Percentiles rank a stretch among this genome's conserved stretches.
Evolutionary conservation across 2,797 vertebrate genomes (phyloP).

Genomic region (Thaleichthys pacificus): DNA sequence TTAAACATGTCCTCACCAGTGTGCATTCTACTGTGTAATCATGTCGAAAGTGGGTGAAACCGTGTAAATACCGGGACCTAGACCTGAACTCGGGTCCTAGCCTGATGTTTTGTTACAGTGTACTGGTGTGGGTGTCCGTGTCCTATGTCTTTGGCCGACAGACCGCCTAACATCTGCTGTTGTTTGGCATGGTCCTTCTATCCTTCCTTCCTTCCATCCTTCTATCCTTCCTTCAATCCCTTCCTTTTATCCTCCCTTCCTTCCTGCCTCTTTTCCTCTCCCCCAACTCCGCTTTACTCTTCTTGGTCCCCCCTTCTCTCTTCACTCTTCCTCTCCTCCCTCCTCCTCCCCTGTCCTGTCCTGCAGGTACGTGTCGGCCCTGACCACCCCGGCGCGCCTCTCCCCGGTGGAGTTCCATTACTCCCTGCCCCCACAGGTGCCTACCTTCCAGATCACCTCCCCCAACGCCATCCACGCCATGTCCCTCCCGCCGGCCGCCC

Average conservation of each 20-base stretch:
- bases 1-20: background rate
- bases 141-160: background rate
- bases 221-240: slow-evolving; percentile 24
- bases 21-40: no score
- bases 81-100: no score
- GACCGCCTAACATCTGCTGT: background rate
- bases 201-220: slow-evolving; percentile 25
- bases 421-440: slow-evolving; percentile 92
- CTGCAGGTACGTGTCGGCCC: slow-evolving; percentile 92
- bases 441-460: slow-evolving; percentile 96
- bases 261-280: background rate
- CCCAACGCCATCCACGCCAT: slow-evolving; percentile 91
- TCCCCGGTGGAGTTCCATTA: slow-evolving; percentile 97
- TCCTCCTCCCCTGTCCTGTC: slow-evolving; percentile 22
- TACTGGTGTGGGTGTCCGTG: background rate
- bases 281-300: slow-evolving; percentile 17
- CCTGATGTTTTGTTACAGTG: background rate
- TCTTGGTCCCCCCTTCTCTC: slow-evolving; percentile 3
- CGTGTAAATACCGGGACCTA: no score
- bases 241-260: slow-evolving; percentile 2
- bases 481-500: slow-evolving; percentile 89
- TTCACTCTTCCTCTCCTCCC: slow-evolving; percentile 27
- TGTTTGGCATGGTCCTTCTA: slow-evolving; percentile 13
- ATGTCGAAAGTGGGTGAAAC: no score
- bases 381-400: slow-evolving; percentile 94